Conservation (phyloP, 1,140 invertebrate genomes). For the Drosophila burlai region DNA sequence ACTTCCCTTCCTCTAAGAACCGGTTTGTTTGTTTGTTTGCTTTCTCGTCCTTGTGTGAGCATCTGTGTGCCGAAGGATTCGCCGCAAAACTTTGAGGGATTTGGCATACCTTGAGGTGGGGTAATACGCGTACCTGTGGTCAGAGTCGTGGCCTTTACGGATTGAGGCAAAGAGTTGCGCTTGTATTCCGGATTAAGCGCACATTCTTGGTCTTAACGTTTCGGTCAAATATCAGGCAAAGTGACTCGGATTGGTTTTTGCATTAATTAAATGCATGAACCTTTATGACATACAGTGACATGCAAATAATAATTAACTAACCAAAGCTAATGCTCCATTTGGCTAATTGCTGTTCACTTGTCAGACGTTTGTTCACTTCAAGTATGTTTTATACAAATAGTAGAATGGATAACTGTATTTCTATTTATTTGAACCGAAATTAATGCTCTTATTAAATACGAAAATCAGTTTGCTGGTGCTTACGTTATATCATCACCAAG, state of each 20-base stretch:
- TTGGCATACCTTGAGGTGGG: constrained; percentile 36
- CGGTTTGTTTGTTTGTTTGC: constrained; percentile 11
- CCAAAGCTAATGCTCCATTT: neutral
- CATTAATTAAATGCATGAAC: constrained; percentile 13
- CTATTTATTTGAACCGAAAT: neutral
- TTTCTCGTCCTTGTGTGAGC: constrained; percentile 6
- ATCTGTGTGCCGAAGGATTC: constrained; percentile 35
- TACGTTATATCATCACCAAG: neutral
- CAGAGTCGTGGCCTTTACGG: constrained; percentile 15
- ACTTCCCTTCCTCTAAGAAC: too few species aligned
- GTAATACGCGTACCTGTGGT: constrained; percentile 46
- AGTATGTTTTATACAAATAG: neutral
- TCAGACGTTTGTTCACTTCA: neutral
- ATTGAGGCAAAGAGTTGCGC: constrained; percentile 8
- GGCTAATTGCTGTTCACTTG: neutral
- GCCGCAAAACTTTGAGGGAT: constrained; percentile 47
- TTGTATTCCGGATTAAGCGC: constrained; percentile 15
- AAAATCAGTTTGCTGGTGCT: neutral
- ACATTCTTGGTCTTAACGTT: constrained; percentile 12
- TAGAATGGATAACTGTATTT: neutral
- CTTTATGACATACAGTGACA: too few species aligned
- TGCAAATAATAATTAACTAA: neutral
- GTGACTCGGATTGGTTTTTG: constrained; percentile 1
- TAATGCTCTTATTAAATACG: neutral
- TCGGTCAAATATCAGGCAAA: constrained; percentile 20